A percentile compares a stretch with the other conserved stretches of the same genome.
Evolutionary conservation across 2,888 invertebrate genomes (phyloP).

Genomic region (Chymomyza fuscimana): DNA sequence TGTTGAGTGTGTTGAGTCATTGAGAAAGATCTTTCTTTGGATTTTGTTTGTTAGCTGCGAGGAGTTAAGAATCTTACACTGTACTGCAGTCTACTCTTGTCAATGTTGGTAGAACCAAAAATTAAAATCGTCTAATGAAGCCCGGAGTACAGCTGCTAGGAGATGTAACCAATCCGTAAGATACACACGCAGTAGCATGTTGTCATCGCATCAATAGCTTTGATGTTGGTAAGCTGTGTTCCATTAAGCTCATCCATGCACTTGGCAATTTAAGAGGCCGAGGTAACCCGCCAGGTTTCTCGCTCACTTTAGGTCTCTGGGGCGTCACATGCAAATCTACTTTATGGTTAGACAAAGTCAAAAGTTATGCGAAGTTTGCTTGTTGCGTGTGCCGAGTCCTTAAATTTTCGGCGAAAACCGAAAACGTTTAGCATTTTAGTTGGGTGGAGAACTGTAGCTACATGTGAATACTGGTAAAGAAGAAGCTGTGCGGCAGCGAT

Average conservation of each 20-base stretch:
- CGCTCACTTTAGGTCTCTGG: slow-evolving; percentile 40
- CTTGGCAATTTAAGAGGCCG: neutral
- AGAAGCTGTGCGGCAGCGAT: slow-evolving; percentile 16
- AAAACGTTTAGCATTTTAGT: slow-evolving; percentile 17
- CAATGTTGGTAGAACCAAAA: too few relatives aligned
- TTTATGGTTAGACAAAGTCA: slow-evolving; percentile 45
- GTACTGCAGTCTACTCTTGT: too few relatives aligned
- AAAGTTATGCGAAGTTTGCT: slow-evolving; percentile 49
- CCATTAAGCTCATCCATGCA: neutral
- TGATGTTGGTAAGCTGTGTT: neutral
- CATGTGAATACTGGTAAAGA: slow-evolving; percentile 4
- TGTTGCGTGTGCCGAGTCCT: slow-evolving; percentile 57
- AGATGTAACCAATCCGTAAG: neutral
- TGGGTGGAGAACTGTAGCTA: slow-evolving; percentile 7
- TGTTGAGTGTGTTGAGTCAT: too few relatives aligned
- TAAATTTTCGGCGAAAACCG: slow-evolving; percentile 57
- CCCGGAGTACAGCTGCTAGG: too few relatives aligned
- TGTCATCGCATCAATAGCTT: neutral
- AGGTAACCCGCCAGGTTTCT: neutral
- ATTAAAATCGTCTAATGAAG: too few relatives aligned
- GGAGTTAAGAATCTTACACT: too few relatives aligned
- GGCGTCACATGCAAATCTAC: slow-evolving; percentile 63
- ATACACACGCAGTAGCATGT: neutral
- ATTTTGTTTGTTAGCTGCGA: too few relatives aligned
- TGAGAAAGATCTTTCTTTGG: too few relatives aligned